phyloP scores from a whole-genome alignment of 2,113 vertebrate species.

The Crotalus helleri region DNA sequence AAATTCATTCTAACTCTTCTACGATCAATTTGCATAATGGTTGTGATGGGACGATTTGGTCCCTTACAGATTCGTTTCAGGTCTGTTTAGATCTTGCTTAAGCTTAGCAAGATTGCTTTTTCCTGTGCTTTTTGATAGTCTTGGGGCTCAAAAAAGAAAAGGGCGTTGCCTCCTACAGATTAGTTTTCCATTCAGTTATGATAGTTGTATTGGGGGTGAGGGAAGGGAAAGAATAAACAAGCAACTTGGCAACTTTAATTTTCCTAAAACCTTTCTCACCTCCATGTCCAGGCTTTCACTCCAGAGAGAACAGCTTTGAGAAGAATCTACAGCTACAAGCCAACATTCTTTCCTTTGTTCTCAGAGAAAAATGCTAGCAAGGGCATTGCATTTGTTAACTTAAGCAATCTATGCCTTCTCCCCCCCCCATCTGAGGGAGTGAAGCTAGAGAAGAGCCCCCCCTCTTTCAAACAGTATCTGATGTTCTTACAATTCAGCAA shows the following conservation, averaged over 20 bases:
- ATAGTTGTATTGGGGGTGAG: background rate
- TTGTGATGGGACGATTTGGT: background rate
- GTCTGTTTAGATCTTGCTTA: background rate
- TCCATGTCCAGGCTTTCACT: background rate
- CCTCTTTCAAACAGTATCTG: conserved; percentile 4
- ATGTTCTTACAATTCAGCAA: conserved; percentile 1
- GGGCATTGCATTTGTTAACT: background rate
- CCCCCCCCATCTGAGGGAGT: background rate
- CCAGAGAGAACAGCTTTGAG: background rate
- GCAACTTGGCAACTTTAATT: background rate
- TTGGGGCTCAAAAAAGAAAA: background rate
- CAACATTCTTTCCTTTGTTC: background rate
- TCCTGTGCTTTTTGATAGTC: background rate
- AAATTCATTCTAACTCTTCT: background rate
- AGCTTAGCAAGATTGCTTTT: background rate
- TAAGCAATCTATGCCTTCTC: background rate
- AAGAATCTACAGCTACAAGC: background rate
- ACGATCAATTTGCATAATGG: background rate
- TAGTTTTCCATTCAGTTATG: background rate
- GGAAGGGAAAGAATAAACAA: background rate
- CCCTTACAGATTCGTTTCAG: background rate
- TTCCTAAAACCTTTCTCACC: background rate
- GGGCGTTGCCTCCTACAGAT: background rate
- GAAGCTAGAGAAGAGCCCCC: conserved; percentile 1
- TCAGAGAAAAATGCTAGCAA: background rate